Evolutionary conservation across 2,888 invertebrate species (phyloP), one percentile per base, ranked within the genome.

Genomic region (Cataglyphis rosenhaueri): DNA sequence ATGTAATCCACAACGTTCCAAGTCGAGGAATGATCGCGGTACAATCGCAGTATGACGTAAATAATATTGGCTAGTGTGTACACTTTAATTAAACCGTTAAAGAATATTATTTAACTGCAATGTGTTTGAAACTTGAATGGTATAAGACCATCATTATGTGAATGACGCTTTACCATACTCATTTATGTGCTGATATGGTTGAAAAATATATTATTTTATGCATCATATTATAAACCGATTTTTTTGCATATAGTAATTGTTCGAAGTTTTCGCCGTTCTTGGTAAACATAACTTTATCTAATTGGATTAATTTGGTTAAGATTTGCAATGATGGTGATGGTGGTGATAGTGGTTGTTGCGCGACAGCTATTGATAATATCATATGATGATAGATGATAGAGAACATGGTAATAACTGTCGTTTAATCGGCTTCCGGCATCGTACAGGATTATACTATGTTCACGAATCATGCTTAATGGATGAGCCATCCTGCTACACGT

Each of bases 371-470:
- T 59, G 44, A 61, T 70, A 21, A 59, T 79, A 61, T 79, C 57
- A 35, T 8, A 70, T 79, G 70, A 79, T 79, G 78, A 79, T 59
- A n/a, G 78, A 70, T 78, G 70, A 78, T 78, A 59, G 70, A 79
- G 70, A 59, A 79, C 32, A 41, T 48, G 59, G 25, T 79, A 70
- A 79, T 79, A 79, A 79, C 78, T 79, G 78, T 70, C 78, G 70
- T 59, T 79, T 79, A 70, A 79, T 79, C 70, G 25, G 44, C 78
- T 79, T 79, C 78, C 78, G 78, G 78, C 70, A 61, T 70, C 70
- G 5, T 44, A 57, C 70, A 59, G 44, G 59, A 70, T 79, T 79
- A 79, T 44, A 48, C 59, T 52, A n/a, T 70, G 78, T 79, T 79
- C 78, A 70, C 78, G 78, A 79, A 79, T 79, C 48, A 70, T 29